Percentiles rank a stretch among this genome's conserved stretches.
Evolutionary conservation across 2,888 invertebrate genomes (phyloP).

Genomic region (Pseudanteris insignis): DNA sequence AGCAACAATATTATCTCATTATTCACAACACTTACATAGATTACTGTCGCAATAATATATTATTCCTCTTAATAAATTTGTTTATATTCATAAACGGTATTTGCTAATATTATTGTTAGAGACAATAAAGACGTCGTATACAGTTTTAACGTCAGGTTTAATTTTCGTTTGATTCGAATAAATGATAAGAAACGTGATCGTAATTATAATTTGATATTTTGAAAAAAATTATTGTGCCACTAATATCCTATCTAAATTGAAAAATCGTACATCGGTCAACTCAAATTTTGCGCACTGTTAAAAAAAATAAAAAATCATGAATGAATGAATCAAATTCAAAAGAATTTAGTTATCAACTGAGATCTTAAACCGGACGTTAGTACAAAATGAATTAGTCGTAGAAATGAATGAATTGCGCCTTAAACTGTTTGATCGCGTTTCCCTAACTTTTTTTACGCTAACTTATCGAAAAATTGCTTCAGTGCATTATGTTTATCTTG

Average conservation of each 20-base stretch:
- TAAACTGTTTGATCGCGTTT: slow-evolving; percentile 23
- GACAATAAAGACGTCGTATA: slow-evolving; percentile 45
- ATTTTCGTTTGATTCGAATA: slow-evolving; percentile 1
- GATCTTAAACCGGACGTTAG: slow-evolving; percentile 48
- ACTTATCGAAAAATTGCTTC: slow-evolving; percentile 36
- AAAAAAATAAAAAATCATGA: slow-evolving; percentile 47
- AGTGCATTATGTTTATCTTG: slow-evolving; percentile 21
- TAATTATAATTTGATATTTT: no score
- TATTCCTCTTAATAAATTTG: slow-evolving; percentile 62
- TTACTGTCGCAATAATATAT: slow-evolving; percentile 66
- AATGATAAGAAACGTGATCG: no score
- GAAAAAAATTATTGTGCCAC: no score
- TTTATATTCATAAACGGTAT: slow-evolving; percentile 61
- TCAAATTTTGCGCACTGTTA: slow-evolving; percentile 3
- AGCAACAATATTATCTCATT: slow-evolving; percentile 68
- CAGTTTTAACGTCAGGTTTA: slow-evolving; percentile 36
- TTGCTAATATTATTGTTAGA: slow-evolving; percentile 59
- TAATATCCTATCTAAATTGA: no score
- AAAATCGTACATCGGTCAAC: no score
- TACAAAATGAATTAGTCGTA: slow-evolving; percentile 24
- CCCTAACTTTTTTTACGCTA: slow-evolving; percentile 17
- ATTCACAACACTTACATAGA: slow-evolving; percentile 67
- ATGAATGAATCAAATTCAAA: no score
- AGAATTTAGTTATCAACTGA: no score
- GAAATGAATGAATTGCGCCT: slow-evolving; percentile 35